Evolutionary conservation across 2,113 vertebrate genomes (phyloP), one percentile per base, ranked within the genome.

Genomic region (Tachycineta bicolor): DNA sequence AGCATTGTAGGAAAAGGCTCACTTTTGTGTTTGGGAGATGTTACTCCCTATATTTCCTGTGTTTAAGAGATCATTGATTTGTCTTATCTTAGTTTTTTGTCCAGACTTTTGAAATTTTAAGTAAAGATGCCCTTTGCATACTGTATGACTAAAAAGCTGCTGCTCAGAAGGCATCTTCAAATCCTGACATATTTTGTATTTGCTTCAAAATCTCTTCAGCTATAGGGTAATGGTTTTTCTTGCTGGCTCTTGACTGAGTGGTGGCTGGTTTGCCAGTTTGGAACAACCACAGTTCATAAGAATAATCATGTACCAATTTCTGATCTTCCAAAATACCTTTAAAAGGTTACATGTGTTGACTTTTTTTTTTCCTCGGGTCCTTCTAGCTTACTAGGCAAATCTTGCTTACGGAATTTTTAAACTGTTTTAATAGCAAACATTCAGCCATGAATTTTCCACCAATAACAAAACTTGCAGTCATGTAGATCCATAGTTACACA

Each of bases 271-370:
- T 93, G 47, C 34, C 52, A 78, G 56, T 63, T 88, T 82, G 67
- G n/a, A 94, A 93, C 50, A 86, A 94, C 75, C 77, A 67, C 41
- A 76, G 33, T 92, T 63, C 6, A 4, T 37, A 87, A 58, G 55
- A 92, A 73, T 80, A 87, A 73, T 65, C 37, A 58, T 0, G 2
- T 33, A 78, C 17, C 56, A 49, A 82, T 68, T 92, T 81, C 73
- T 82, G 52, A 56, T 71, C 69, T 89, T 75, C 69, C 16, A 24
- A 82, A 94, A 91, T 67, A 49, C 67, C 65, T 89, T 90, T 92
- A 47, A 96, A 92, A 91, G 71, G 52, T 77, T 89, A 91, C 13
- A 34, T 77, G 13, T 93, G 87, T 47, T 88, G 79, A 91, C 86
- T 86, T 63, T 50, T 4, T 75, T 75, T 49, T 86, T 81, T 52